Evolutionary conservation across 92 coral and sea anemone species (phyloP).

Genomic region (Ricordea florida): DNA sequence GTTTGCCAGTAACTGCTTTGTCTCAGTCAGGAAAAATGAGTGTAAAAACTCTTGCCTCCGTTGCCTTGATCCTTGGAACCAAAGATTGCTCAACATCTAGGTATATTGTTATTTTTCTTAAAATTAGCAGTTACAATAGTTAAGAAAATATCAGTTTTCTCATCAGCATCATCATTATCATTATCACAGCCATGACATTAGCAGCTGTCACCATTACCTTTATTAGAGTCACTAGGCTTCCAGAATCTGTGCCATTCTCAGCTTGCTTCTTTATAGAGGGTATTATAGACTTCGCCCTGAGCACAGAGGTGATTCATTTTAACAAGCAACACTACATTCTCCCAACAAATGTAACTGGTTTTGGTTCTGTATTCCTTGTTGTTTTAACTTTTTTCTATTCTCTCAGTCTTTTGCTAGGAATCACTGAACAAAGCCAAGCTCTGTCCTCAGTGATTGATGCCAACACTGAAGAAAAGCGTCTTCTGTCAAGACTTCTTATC

Average conservation of each 20-base stretch:
- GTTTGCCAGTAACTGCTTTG: slow-evolving; percentile 71
- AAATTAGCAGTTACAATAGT: neutral
- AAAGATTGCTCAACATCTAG: slow-evolving; percentile 85
- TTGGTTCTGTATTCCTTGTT: no score
- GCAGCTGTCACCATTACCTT: neutral
- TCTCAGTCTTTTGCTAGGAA: slow-evolving; percentile 74
- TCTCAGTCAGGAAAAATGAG: slow-evolving; percentile 92
- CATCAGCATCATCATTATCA: neutral
- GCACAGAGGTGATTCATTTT: no score
- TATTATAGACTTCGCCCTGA: no score
- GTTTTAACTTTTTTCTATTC: neutral
- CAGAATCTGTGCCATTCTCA: no score
- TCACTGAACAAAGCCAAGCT: slow-evolving; percentile 68
- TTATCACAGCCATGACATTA: neutral
- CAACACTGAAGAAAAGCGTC: slow-evolving; percentile 64
- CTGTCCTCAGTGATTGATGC: slow-evolving; percentile 64
- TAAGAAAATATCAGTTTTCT: no score
- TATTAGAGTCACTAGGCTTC: no score
- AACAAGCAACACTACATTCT: no score
- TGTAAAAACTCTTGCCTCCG: slow-evolving; percentile 73
- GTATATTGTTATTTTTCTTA: slow-evolving; percentile 39
- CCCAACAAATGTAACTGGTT: no score
- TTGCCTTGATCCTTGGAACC: slow-evolving; percentile 78
- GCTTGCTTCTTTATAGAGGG: no score
- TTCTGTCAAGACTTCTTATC: slow-evolving; percentile 63